A percentile compares a stretch with the other conserved stretches of the same genome.
Conservation (phyloP, 2,113 vertebrate genomes). For the rat (Rattus norvegicus) region GRCr8 NC_086038.1:52699501-52700000, state of each 20-base stretch:
- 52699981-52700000: constrained; percentile 51
- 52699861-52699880: not conserved
- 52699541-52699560: not conserved
- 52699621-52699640: not conserved
- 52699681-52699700: not conserved
- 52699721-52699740: constrained; percentile 4
- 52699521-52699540: rapidly evolving
- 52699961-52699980: not conserved
- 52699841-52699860: not conserved
- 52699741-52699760: not conserved
- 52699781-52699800: not conserved
- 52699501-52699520: not conserved
- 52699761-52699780: not conserved
- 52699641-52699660: not conserved
- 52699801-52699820: not conserved
- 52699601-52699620: rapidly evolving
- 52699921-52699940: constrained; percentile 25
- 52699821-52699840: not conserved
- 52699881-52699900: not conserved
- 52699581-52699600: not conserved
- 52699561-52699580: not conserved
- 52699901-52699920: not conserved
- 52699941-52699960: constrained; percentile 55
- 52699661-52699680: not conserved
- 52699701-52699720: not conserved